These are phyloP conservation scores for Hydrophis major DNA, from an alignment of 2,797 vertebrate genomes.

Conservation along the genomic window DNA sequence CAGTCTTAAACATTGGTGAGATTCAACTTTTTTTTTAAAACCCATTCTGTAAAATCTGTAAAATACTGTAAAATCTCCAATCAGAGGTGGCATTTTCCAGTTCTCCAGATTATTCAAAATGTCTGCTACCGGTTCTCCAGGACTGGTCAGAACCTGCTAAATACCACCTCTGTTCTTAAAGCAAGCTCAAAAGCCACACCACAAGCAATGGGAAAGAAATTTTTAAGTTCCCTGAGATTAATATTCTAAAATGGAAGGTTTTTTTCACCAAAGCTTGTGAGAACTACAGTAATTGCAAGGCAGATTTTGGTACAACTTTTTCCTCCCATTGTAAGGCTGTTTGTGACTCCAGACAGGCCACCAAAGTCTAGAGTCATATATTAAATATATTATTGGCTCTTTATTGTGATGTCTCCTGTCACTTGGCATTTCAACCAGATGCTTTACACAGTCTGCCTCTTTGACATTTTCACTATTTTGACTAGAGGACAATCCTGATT, in stretches of 20 bases:
- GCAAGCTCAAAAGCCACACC: neutral
- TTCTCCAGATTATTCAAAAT: too few relatives aligned
- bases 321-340: neutral
- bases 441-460: slow-evolving; percentile 21
- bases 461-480: slow-evolving; percentile 10
- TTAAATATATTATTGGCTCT: slow-evolving; percentile 16
- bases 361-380: neutral
- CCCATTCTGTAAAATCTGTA: too few relatives aligned
- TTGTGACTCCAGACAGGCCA: neutral
- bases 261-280: neutral
- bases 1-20: neutral
- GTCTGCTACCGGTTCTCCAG: too few relatives aligned
- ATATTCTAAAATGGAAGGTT: neutral
- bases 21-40: too few relatives aligned
- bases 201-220: neutral
- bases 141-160: too few relatives aligned
- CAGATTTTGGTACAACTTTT: neutral
- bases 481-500: slow-evolving; percentile 42
- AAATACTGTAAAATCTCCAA: too few relatives aligned
- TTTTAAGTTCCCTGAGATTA: neutral
- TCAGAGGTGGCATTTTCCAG: too few relatives aligned
- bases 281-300: neutral
- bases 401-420: neutral
- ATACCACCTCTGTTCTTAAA: neutral
- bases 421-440: slow-evolving; percentile 11